phyloP scores from a whole-genome alignment of 37 sponge, comb jelly and placozoan species.

The Ephydatia muelleri region DNA sequence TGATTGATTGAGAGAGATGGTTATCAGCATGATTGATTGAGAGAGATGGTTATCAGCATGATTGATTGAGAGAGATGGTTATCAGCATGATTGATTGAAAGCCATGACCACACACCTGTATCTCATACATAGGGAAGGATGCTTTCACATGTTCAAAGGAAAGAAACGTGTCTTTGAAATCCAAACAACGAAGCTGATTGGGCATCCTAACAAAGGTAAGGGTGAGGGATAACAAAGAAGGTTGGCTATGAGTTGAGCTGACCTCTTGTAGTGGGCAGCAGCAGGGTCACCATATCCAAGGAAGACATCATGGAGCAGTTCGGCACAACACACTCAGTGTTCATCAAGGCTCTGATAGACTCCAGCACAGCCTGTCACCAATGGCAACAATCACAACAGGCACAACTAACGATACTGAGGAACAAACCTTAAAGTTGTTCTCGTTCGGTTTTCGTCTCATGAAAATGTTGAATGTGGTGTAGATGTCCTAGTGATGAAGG shows the following conservation, averaged over 20 bases:
- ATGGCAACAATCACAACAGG: not conserved
- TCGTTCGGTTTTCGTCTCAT: constrained; percentile 98
- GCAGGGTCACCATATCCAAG: constrained; percentile 97
- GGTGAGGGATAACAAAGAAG: not conserved
- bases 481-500: constrained; percentile 88
- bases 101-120: constrained; percentile 44
- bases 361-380: constrained; percentile 90
- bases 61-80: not conserved
- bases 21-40: not conserved
- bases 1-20: not conserved
- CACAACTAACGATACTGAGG: not conserved
- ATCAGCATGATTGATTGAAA: not conserved
- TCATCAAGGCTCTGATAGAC: constrained; percentile 95
- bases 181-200: constrained; percentile 39
- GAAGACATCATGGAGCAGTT: constrained; percentile 95
- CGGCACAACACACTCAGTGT: constrained; percentile 97
- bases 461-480: constrained; percentile 90
- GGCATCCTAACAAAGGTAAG: constrained; percentile 44
- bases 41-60: constrained; percentile 1
- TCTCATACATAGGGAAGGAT: constrained; percentile 77
- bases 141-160: constrained; percentile 77
- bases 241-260: not conserved
- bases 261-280: constrained; percentile 87
- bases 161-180: constrained; percentile 98
- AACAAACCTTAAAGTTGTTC: constrained; percentile 95